Percentiles rank a stretch among this genome's conserved stretches.
Conservation (phyloP, 35 echinoderm and acorn worm species). For the Ophiothrix spiculata region DNA sequence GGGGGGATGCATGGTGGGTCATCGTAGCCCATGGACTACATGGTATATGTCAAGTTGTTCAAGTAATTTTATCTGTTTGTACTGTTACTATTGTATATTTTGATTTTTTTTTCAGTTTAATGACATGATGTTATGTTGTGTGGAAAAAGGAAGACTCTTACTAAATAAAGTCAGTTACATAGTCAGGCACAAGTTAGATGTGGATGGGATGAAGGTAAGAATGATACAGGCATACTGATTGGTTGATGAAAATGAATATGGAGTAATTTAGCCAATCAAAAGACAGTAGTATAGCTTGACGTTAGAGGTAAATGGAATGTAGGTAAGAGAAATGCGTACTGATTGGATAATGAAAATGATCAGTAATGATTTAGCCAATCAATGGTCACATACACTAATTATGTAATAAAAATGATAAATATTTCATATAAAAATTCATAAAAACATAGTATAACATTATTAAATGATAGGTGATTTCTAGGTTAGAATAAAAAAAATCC, state of each 20-base stretch:
- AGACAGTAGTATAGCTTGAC: too few relatives aligned
- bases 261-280: too few relatives aligned
- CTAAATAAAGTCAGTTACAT: slow-evolving; percentile 45
- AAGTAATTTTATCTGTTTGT: too few relatives aligned
- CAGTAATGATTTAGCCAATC: not conserved
- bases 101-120: slow-evolving; percentile 69
- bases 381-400: not conserved
- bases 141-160: slow-evolving; percentile 40
- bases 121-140: slow-evolving; percentile 89
- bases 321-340: not conserved
- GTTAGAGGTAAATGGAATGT: too few relatives aligned
- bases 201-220: slow-evolving; percentile 89
- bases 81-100: too few relatives aligned
- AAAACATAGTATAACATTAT: not conserved
- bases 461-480: too few relatives aligned
- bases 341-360: not conserved
- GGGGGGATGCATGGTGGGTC: too few relatives aligned
- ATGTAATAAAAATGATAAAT: not conserved
- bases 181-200: slow-evolving; percentile 75
- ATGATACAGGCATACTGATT: not conserved
- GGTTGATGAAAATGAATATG: not conserved
- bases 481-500: too few relatives aligned
- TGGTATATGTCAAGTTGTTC: too few relatives aligned
- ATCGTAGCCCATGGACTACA: too few relatives aligned
- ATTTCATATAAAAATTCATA: not conserved